Evolutionary conservation across 2,888 invertebrate species (phyloP), one percentile per base, ranked within the genome.

Genomic region (Idaea straminata): DNA sequence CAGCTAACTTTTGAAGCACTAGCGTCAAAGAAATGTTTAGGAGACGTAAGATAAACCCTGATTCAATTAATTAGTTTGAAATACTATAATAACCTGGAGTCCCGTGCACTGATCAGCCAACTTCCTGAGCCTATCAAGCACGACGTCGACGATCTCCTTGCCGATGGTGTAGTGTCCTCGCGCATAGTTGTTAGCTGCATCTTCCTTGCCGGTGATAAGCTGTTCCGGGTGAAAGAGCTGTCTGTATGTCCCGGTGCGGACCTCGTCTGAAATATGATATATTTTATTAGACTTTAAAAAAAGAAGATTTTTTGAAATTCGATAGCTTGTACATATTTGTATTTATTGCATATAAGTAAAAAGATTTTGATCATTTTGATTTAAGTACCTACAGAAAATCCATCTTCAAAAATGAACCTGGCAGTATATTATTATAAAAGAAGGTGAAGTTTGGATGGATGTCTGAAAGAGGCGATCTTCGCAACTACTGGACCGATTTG

Each of bases 151-250:
- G 77, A 98, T 96, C 86, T 98, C 97, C 80, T 96, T 96, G 74
- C 98, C 98, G 83, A 98, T 96, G 77, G 98, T 98, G 93, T 98
- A 98, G 91, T 98, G 98, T n/a, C 98, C 98, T 61, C 98, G 94
- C 0, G 98, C 98, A 76, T 98, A 98, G 92, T 98, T 98, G 88
- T 98, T 98, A 66, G 98, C 98, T 0, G 98, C 98, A 82, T 98
- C 98, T 84, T 98, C 98, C 85, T 98, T 98, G 69, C 98, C 98
- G 62, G 97, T 97, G 83, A 98, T 97, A 74, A 98, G 93, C 85
- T 98, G 98, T 82, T 98, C 98, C 0, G 98, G 98, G 83, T 98
- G 98, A 90, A 97, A 98, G 62, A 98, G 92, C 85, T 92, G 92
- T 0, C 96, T 95, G 88, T 98, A 98, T 0, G 96, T 95, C 70